Percentiles rank a stretch among this genome's conserved stretches.
phyloP scores from a whole-genome alignment of 2,888 invertebrate species.

The Drosophila mettleri region DNA sequence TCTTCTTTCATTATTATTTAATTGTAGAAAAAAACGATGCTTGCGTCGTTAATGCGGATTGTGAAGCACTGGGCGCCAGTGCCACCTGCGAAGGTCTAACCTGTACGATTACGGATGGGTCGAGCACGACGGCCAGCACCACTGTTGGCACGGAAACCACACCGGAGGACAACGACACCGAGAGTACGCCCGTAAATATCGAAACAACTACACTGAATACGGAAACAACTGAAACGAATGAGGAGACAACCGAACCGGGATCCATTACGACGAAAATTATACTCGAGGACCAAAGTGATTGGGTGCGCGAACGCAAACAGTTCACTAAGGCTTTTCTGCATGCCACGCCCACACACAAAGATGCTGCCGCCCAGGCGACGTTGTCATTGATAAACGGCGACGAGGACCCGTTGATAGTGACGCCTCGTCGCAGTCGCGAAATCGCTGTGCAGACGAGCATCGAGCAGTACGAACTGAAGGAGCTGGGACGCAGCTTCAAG shows the following conservation, averaged over 20 bases:
- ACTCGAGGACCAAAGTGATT: neutral
- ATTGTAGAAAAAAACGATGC: conserved; percentile 78
- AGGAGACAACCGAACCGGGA: conserved; percentile 26
- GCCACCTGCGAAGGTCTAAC: conserved; percentile 77
- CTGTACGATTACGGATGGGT: conserved; percentile 73
- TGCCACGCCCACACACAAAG: conserved; percentile 57
- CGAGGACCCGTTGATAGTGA: conserved; percentile 39
- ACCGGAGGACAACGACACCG: conserved; percentile 34
- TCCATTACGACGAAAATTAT: conserved; percentile 24
- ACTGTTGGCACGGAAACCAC: conserved; percentile 22
- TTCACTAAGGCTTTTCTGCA: conserved; percentile 59
- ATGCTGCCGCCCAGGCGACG: conserved; percentile 63
- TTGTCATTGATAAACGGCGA: conserved; percentile 58
- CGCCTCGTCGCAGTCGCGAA: conserved; percentile 69
- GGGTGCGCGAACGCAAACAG: conserved; percentile 27
- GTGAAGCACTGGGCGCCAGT: conserved; percentile 78
- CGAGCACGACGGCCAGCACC: conserved; percentile 34
- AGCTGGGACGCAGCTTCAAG: conserved; percentile 65
- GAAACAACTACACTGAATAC: conserved; percentile 44
- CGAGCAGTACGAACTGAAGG: conserved; percentile 80
- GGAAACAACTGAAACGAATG: conserved; percentile 20
- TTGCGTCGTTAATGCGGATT: conserved; percentile 84
- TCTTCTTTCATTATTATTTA: neutral
- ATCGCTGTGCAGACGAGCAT: conserved; percentile 84
- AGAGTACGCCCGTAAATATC: conserved; percentile 38